These are phyloP conservation scores for Tragelaphus imberbis DNA, from an alignment of 2,113 vertebrate genomes.

Conservation along the genomic window DNA sequence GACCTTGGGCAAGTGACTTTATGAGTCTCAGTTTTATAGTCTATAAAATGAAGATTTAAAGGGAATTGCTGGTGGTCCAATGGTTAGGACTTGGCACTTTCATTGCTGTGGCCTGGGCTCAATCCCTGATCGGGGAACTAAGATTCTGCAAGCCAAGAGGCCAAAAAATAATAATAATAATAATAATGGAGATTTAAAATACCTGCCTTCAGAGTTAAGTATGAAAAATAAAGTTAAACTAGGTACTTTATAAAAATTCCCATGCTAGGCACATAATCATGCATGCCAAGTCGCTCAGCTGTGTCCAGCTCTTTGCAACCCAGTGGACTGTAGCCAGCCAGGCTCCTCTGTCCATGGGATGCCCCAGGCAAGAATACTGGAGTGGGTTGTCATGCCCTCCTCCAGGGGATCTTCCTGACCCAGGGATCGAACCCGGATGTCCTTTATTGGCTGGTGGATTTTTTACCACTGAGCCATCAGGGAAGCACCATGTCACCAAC, in stretches of 20 bases:
- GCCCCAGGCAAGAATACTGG: background rate
- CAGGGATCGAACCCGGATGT: background rate
- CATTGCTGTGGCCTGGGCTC: background rate
- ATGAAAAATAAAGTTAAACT: background rate
- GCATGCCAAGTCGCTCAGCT: background rate
- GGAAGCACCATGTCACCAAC: background rate
- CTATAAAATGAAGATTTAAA: constrained; percentile 9
- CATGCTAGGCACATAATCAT: background rate
- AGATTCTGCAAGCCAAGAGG: background rate
- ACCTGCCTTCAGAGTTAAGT: background rate
- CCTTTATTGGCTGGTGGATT: background rate
- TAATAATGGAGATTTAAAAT: background rate
- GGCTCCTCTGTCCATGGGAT: background rate
- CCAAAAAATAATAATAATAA: background rate
- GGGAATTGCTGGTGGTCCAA: background rate
- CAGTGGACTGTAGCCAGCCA: background rate
- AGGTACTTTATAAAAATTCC: background rate
- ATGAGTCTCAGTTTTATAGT: background rate
- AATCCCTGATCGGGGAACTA: background rate
- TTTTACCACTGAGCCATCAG: background rate
- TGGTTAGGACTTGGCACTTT: background rate
- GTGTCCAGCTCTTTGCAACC: background rate
- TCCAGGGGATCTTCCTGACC: background rate
- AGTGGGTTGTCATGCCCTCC: background rate
- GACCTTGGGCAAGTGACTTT: background rate